A percentile compares a stretch with the other conserved stretches of the same genome.
phyloP scores from a whole-genome alignment of 2,888 invertebrate genomes.

The Drosophila kanekoi region DNA sequence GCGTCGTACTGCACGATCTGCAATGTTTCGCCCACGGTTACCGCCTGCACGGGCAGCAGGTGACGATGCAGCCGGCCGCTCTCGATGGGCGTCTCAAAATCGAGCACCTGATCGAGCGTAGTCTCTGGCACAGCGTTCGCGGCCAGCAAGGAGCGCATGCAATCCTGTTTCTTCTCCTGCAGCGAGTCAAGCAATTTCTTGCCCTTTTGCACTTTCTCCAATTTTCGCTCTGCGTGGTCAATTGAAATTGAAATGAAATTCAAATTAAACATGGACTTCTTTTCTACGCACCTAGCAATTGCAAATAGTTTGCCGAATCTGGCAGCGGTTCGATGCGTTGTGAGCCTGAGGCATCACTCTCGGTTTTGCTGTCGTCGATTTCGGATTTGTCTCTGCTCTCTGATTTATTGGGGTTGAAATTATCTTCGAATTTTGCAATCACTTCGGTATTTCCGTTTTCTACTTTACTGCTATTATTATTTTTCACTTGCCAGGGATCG shows the following conservation, averaged over 20 bases:
- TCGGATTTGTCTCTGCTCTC: conserved; percentile 13
- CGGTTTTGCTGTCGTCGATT: conserved; percentile 9
- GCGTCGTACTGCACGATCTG: conserved; percentile 87
- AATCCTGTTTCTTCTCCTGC: conserved; percentile 86
- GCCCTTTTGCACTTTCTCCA: conserved; percentile 86
- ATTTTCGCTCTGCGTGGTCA: conserved; percentile 82
- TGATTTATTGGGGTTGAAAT: conserved; percentile 48
- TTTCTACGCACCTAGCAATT: conserved; percentile 87
- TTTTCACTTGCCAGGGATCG: conserved; percentile 70
- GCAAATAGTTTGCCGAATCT: conserved; percentile 85
- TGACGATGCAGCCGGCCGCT: conserved; percentile 85
- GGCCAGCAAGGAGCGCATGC: conserved; percentile 85
- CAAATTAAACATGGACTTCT: not conserved
- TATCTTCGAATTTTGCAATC: conserved; percentile 61
- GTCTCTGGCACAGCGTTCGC: conserved; percentile 61
- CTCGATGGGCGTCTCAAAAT: conserved; percentile 85
- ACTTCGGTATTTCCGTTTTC: conserved; percentile 30
- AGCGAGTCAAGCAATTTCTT: conserved; percentile 86
- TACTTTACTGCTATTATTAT: conserved; percentile 31
- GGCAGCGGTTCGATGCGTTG: conserved; percentile 85
- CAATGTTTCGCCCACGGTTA: conserved; percentile 86
- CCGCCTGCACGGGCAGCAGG: conserved; percentile 86
- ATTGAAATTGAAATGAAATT: not conserved
- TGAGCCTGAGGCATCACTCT: conserved; percentile 33
- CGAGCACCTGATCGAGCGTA: conserved; percentile 67